Evolutionary conservation across 2,113 vertebrate species (phyloP).

Genomic region (Mesembrinibis cayennensis): DNA sequence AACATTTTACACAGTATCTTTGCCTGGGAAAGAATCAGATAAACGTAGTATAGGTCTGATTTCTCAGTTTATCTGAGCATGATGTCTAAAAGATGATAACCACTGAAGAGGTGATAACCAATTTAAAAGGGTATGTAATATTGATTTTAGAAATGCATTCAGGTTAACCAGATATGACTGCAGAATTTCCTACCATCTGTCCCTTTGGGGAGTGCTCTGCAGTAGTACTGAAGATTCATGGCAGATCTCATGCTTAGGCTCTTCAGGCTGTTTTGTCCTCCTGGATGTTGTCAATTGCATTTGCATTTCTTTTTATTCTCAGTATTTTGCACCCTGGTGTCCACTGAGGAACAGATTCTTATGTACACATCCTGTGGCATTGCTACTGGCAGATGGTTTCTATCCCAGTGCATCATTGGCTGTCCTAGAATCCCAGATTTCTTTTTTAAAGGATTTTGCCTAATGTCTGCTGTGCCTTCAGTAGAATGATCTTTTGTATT

Average conservation of each 20-base stretch:
- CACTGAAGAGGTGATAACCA: not conserved
- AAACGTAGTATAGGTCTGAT: not conserved
- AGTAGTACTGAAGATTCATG: not conserved
- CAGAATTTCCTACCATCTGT: slow-evolving; percentile 33
- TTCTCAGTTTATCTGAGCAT: not conserved
- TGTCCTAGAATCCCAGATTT: not conserved
- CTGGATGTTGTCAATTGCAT: slow-evolving; percentile 30
- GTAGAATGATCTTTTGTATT: not conserved
- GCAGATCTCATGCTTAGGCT: not conserved
- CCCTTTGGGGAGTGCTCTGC: not conserved
- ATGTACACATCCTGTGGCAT: not conserved
- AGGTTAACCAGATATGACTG: slow-evolving; percentile 13
- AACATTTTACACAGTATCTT: not conserved
- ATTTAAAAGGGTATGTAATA: not conserved
- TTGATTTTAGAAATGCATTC: slow-evolving; percentile 28
- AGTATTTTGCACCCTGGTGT: slow-evolving; percentile 12
- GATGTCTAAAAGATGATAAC: not conserved
- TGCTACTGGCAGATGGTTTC: not conserved
- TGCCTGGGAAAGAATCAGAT: not conserved
- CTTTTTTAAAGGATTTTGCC: not conserved
- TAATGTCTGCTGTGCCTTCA: not conserved
- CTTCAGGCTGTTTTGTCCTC: slow-evolving; percentile 28
- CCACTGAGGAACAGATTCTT: slow-evolving; percentile 4
- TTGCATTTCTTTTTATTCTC: slow-evolving; percentile 33
- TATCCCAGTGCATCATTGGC: not conserved